Evolutionary conservation across 2,888 invertebrate genomes (phyloP), one percentile per base, ranked within the genome.

Genomic region (Mesochorus sp.): DNA sequence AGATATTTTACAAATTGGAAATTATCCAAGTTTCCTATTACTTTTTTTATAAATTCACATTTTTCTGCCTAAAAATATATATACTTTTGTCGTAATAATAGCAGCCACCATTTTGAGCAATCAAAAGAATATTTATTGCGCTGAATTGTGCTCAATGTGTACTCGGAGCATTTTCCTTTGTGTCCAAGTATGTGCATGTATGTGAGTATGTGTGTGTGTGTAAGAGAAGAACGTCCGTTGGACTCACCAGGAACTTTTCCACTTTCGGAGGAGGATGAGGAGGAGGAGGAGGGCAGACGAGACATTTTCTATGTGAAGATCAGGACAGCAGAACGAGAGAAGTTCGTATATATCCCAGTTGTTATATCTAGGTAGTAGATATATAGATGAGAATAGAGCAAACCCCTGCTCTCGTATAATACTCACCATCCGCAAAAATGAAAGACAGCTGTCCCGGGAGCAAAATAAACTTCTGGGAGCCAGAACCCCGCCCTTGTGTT

Each of bases 391-490:
- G n/a, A 26, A 51, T 28, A 49, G 4, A 14, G 19, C 53, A 47
- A 61, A 37, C 17, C 62, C 55, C 44, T 14, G 17, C 66, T 55
- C 57, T 47, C 21, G 19, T 2, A 21, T 28, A 55, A 67, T 39
- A 62, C 53, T 75, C 75, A 47, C 70, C 62, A 75, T 75, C 62
- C 68, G 55, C 61, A 28, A 75, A 75, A 68, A 75, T 68, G 68
- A 75, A 75, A 55, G 55, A 70, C 53, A 75, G 47, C 19, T 47
- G 44, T 68, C 55, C 61, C 62, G 37, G 21, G 68, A 75, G 68
- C 44, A 44, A 55, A 47, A 70, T 68, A 68, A 62, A 75, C 53
- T 75, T 21, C 62, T 62, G n/a, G 37, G 24, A 62, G 44, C 26
- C 19, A 12, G 3, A 6, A 21, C 49, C 47, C 62, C 34, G n/a